A percentile compares a stretch with the other conserved stretches of the same genome.
These are phyloP conservation scores for Actenoides lindsayi DNA, from an alignment of 2,113 vertebrate species.

Conservation along the genomic window DNA sequence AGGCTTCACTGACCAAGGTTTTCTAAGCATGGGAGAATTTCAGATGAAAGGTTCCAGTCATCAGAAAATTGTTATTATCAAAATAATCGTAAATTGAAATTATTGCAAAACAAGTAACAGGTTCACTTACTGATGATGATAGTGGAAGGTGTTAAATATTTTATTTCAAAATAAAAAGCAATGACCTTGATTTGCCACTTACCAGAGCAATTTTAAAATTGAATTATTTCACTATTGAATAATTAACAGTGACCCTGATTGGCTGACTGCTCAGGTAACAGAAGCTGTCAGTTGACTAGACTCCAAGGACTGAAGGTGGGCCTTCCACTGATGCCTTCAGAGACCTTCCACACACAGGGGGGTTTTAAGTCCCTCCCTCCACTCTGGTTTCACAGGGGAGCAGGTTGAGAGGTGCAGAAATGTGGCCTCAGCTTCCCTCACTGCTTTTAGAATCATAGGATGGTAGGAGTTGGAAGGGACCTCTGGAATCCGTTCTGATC, in stretches of 20 bases:
- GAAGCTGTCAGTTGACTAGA: not conserved
- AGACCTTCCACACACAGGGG: fast-evolving
- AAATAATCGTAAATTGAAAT: not conserved
- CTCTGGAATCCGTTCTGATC: too few relatives aligned
- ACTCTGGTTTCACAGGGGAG: not conserved
- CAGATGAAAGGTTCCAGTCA: not conserved
- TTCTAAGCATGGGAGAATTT: not conserved
- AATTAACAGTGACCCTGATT: slow-evolving; percentile 40
- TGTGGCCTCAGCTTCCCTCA: not conserved
- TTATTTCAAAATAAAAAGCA: not conserved
- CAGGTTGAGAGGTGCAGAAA: not conserved
- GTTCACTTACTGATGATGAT: not conserved
- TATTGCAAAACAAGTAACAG: not conserved
- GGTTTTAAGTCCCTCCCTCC: not conserved
- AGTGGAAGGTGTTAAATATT: not conserved
- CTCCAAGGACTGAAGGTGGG: not conserved
- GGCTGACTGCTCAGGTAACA: not conserved
- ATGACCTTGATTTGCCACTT: not conserved
- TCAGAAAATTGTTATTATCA: not conserved
- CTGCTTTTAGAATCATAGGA: not conserved
- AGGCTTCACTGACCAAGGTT: not conserved
- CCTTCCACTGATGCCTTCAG: not conserved
- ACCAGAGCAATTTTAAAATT: not conserved
- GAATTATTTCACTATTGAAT: slow-evolving; percentile 17
- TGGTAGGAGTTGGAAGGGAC: too few relatives aligned